Base-by-base conservation (phyloP, 2,888 invertebrate genomes). In the Tetheella fluctuosa region DNA sequence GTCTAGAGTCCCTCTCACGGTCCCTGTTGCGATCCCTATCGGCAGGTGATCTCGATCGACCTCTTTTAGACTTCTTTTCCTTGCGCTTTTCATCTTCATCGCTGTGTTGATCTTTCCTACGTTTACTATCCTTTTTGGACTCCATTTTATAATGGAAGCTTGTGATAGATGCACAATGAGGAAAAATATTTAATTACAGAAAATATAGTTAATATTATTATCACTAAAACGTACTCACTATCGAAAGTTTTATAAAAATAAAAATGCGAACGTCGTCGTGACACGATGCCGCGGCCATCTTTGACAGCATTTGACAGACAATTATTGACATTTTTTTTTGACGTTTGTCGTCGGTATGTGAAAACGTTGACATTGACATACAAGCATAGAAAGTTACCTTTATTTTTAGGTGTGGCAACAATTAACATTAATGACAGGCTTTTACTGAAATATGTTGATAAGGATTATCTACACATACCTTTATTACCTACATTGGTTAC, bases 31-130 rank as follows among this genome's bases (percentile, higher is more conserved):
- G 76, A 30, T 62, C 63, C 3, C 74, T 70, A 2, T 61, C 69
- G 17, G 83, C 83, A 28, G 55, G 34, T 1, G 90, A 88, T 63
- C 83, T 81, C 13, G 88, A 81, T 53, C 88, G 82, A 55, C 78
- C 74, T 62, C 79, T 81, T 83, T 81, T 91, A 1, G 83, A 74
- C 64, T 80, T 86, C 66, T 76, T 88, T 70, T 87, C 84, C 61
- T 68, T 82, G 34, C 76, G 78, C 68, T 73, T 70, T 54, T 88
- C 85, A 42, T 85, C 84, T 59, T 81, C 84, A 64, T 87, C 86
- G 61, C 75, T 76, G 59, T 79, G 66, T 80, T 75, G 85, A 62
- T 88, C 84, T 67, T 84, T 85, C 66, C 80, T 89, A 61, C 89
- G 86, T 74, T 88, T 90, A 63, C 74, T 74, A 68, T 87, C 85